These are phyloP conservation scores for Seira ritae DNA, from an alignment of 2,888 invertebrate genomes.

Conservation along the genomic window DNA sequence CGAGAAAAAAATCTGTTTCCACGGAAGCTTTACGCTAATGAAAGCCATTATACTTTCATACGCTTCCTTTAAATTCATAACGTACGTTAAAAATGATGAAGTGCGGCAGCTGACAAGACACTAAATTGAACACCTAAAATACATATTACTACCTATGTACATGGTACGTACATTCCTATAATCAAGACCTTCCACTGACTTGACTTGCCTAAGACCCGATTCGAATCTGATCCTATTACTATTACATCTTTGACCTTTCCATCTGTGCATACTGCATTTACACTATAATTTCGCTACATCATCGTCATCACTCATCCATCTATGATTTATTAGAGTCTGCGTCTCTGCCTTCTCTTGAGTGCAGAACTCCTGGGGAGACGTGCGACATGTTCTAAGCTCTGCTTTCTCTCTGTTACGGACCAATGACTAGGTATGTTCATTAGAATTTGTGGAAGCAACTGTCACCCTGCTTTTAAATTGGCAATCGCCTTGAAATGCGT, in stretches of 20 bases:
- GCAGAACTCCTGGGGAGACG: too few species aligned
- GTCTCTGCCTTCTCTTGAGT: background rate
- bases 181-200: background rate
- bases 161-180: conserved; percentile 75
- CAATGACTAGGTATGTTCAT: too few species aligned
- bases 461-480: too few species aligned
- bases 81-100: background rate
- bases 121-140: background rate
- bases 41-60: conserved; percentile 1
- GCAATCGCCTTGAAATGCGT: too few species aligned
- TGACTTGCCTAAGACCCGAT: background rate
- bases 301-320: conserved; percentile 26
- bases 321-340: conserved; percentile 32
- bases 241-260: background rate
- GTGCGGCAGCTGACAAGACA: conserved; percentile 19
- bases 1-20: background rate
- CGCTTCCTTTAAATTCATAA: background rate
- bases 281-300: background rate
- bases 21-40: background rate
- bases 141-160: too few species aligned
- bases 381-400: too few species aligned
- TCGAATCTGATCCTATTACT: background rate
- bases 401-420: too few species aligned
- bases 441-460: too few species aligned
- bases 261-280: background rate